Evolutionary conservation across 2,797 vertebrate species (phyloP).

Genomic region (Loriculus beryllinus): DNA sequence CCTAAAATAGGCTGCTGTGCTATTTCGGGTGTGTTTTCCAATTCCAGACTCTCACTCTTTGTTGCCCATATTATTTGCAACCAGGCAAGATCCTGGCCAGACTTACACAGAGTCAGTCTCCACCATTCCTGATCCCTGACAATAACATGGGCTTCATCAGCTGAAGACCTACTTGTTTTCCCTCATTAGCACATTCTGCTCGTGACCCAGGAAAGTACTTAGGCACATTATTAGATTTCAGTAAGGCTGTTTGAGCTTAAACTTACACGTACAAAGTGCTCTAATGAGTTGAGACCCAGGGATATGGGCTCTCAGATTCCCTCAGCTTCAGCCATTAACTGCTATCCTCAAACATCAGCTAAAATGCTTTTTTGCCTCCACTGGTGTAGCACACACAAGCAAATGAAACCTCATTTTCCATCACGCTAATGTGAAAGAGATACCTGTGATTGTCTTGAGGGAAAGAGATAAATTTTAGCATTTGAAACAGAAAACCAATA

Average conservation of each 20-base stretch:
- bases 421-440: background rate
- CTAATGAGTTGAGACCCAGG: background rate
- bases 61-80: background rate
- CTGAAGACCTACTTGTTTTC: background rate
- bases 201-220: conserved; percentile 39
- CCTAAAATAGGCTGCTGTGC: conserved; percentile 18
- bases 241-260: conserved; percentile 1
- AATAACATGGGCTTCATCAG: background rate
- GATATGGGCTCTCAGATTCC: background rate
- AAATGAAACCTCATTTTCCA: background rate
- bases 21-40: background rate
- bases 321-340: conserved; percentile 20
- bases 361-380: background rate
- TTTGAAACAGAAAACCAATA: background rate
- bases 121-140: background rate
- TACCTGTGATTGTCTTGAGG: background rate
- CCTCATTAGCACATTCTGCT: conserved; percentile 30
- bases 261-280: background rate
- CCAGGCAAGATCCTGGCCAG: background rate
- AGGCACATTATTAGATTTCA: conserved; percentile 48
- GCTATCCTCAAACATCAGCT: background rate
- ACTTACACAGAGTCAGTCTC: background rate
- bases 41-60: background rate
- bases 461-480: background rate
- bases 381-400: background rate